A percentile compares a stretch with the other conserved stretches of the same genome.
Evolutionary conservation across 2,888 invertebrate genomes (phyloP).

Genomic region (Lasioglossum pauxillum): DNA sequence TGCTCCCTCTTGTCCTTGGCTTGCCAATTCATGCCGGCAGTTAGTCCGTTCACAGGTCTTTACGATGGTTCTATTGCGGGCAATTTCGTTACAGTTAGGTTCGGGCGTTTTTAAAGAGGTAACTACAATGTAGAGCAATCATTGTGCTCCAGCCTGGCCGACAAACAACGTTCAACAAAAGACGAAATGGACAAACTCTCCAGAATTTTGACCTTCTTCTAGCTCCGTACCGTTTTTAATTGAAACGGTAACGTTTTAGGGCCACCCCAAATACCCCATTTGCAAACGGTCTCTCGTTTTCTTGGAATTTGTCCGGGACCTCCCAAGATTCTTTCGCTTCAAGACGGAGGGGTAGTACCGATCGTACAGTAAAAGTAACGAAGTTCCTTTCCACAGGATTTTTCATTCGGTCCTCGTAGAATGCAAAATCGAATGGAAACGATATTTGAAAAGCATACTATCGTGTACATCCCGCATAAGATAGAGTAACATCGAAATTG

Average conservation of each 20-base stretch:
- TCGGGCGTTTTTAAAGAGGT: slow-evolving; percentile 67
- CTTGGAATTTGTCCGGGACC: not conserved
- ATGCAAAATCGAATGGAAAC: not conserved
- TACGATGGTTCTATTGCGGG: slow-evolving; percentile 69
- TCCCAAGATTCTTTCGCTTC: too few relatives aligned
- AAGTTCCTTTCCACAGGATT: not conserved
- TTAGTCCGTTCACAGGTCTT: slow-evolving; percentile 63
- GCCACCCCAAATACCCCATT: not conserved
- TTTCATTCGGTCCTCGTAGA: not conserved
- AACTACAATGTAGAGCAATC: slow-evolving; percentile 71
- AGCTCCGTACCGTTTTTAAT: slow-evolving; percentile 37
- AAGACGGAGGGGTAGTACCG: too few relatives aligned
- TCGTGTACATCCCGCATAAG: not conserved
- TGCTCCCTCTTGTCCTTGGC: not conserved
- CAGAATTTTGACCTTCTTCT: not conserved
- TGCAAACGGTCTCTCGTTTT: not conserved
- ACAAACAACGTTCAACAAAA: slow-evolving; percentile 4
- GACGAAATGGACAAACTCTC: not conserved
- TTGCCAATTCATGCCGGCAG: not conserved
- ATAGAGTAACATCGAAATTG: not conserved
- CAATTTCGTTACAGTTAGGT: slow-evolving; percentile 68
- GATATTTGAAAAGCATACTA: not conserved
- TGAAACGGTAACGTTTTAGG: slow-evolving; percentile 67
- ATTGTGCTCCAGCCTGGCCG: slow-evolving; percentile 40
- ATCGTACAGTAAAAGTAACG: too few relatives aligned